Conservation (phyloP, 1,140 invertebrate genomes). For the Lepidurus couesii region DNA sequence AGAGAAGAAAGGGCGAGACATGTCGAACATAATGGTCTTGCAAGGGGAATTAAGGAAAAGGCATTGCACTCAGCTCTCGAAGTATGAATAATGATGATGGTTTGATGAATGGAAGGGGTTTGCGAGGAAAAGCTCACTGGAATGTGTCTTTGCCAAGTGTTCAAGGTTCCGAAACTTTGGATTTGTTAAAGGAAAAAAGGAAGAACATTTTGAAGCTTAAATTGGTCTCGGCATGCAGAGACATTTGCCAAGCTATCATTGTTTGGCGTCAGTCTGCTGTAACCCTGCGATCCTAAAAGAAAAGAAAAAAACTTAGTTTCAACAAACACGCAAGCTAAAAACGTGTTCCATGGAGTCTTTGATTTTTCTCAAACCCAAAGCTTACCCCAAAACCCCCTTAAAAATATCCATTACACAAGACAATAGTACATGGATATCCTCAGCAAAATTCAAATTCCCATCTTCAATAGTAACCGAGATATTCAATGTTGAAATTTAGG, state of each 20-base stretch:
- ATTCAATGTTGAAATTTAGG: too few species aligned
- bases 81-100: background rate
- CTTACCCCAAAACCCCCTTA: too few species aligned
- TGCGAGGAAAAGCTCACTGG: background rate
- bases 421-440: too few species aligned
- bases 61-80: background rate
- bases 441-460: too few species aligned
- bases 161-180: background rate
- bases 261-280: background rate
- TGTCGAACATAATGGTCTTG: background rate
- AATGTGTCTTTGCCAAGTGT: background rate
- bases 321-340: too few species aligned
- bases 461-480: too few species aligned
- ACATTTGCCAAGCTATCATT: background rate
- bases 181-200: background rate
- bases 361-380: too few species aligned
- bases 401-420: too few species aligned
- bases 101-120: conserved; percentile 11
- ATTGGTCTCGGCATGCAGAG: conserved; percentile 14
- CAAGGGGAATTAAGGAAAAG: background rate
- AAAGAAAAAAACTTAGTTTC: too few species aligned
- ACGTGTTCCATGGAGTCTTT: too few species aligned
- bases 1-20: background rate
- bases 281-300: background rate
- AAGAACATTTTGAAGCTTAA: background rate